Conservation (phyloP, 2,113 vertebrate species). For the Smithornis capensis region DNA sequence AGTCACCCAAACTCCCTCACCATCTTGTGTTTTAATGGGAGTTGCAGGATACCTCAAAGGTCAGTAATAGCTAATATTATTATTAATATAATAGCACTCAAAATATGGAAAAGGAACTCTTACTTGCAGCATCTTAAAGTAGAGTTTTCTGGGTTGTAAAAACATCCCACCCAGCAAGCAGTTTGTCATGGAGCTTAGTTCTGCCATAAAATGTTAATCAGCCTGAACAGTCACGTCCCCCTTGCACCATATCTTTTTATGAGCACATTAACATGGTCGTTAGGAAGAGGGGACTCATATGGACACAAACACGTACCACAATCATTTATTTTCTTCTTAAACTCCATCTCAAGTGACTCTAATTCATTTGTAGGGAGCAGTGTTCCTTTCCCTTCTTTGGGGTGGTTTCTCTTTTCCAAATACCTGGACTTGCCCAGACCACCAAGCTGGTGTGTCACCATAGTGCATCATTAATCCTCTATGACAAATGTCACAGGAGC, state of each 20-base stretch:
- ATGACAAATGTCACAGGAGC: background rate
- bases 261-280: conserved; percentile 77
- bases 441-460: background rate
- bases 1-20: background rate
- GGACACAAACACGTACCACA: conserved; percentile 71
- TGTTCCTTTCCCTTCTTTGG: background rate
- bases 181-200: conserved; percentile 77
- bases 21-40: background rate
- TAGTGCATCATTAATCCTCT: background rate
- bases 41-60: background rate
- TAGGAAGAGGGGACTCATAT: conserved; percentile 74
- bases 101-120: conserved; percentile 25
- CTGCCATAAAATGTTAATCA: conserved; percentile 81
- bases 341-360: conserved; percentile 30
- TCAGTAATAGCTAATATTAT: background rate
- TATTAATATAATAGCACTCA: background rate
- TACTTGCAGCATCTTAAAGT: conserved; percentile 49
- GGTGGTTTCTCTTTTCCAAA: background rate
- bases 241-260: conserved; percentile 78
- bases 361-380: conserved; percentile 4
- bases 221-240: conserved; percentile 74
- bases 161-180: conserved; percentile 60
- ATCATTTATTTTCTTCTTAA: conserved; percentile 64
- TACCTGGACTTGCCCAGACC: background rate
- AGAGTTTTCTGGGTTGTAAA: conserved; percentile 68